Percentiles rank a stretch among this genome's conserved stretches.
Evolutionary conservation across 2,888 invertebrate genomes (phyloP).

Genomic region (Opisthograptis luteolata): DNA sequence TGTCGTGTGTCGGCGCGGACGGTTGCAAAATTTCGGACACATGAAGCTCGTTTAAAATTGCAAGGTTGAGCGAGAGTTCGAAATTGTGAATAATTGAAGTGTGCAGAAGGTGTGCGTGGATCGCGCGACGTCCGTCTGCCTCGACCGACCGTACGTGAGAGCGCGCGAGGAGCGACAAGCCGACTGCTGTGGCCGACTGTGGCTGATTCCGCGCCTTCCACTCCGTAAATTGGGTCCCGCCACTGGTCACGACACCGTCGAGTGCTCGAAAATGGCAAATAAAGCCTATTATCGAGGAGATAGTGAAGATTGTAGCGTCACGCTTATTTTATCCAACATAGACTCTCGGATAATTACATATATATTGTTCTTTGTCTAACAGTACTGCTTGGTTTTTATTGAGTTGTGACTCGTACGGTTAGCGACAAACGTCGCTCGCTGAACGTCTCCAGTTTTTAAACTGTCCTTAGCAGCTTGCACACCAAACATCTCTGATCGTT

Average conservation of each 20-base stretch:
- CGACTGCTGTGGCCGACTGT: slow-evolving; percentile 43
- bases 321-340: too few species aligned
- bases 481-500: too few species aligned
- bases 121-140: slow-evolving; percentile 41
- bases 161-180: slow-evolving; percentile 56
- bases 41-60: slow-evolving; percentile 51
- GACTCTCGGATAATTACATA: too few species aligned
- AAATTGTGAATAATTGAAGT: slow-evolving; percentile 51
- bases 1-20: slow-evolving; percentile 48
- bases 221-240: slow-evolving; percentile 42
- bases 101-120: slow-evolving; percentile 48
- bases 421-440: too few species aligned
- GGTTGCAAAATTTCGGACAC: slow-evolving; percentile 67
- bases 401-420: too few species aligned
- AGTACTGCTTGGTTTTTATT: too few species aligned
- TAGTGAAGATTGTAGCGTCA: too few species aligned
- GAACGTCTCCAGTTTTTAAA: too few species aligned
- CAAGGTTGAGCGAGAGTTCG: slow-evolving; percentile 53
- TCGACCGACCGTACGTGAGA: slow-evolving; percentile 46
- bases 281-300: slow-evolving; percentile 52
- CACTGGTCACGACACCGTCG: slow-evolving; percentile 43
- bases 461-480: too few species aligned
- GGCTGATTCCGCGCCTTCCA: slow-evolving; percentile 23
- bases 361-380: too few species aligned
- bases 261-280: slow-evolving; percentile 57